A percentile compares a stretch with the other conserved stretches of the same genome.
These are phyloP conservation scores for Halichoerus grypus DNA, from an alignment of 2,113 vertebrate species.

Conservation along the genomic window DNA sequence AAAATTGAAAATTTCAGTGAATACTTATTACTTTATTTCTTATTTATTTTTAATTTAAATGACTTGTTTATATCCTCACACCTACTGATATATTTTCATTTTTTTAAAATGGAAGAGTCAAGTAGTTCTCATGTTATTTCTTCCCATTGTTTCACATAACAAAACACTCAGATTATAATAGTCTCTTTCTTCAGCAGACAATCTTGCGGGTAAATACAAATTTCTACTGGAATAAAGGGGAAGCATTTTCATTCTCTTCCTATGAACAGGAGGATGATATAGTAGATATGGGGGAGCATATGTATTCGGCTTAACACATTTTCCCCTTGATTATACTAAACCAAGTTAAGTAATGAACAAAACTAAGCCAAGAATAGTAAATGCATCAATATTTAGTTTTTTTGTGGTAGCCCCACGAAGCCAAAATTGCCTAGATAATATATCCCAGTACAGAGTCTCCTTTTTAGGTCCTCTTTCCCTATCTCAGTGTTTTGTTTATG, in stretches of 20 bases:
- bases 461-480: neutral
- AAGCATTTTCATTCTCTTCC: neutral
- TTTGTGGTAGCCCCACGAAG: neutral
- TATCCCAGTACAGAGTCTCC: fast-evolving
- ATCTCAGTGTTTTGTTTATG: neutral
- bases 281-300: fast-evolving
- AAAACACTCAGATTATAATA: neutral
- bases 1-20: neutral
- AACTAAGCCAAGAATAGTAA: neutral
- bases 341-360: neutral
- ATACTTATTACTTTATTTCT: neutral
- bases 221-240: neutral
- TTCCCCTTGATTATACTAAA: neutral
- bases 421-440: neutral
- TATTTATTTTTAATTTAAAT: neutral
- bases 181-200: neutral
- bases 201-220: neutral
- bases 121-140: neutral
- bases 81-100: neutral
- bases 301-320: neutral
- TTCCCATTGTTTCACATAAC: neutral
- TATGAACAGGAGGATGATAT: neutral
- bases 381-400: neutral
- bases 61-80: neutral
- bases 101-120: neutral